A percentile compares a stretch with the other conserved stretches of the same genome.
These are phyloP conservation scores for Podarcis siculus DNA, from an alignment of 2,797 vertebrate genomes.

Conservation along the genomic window DNA sequence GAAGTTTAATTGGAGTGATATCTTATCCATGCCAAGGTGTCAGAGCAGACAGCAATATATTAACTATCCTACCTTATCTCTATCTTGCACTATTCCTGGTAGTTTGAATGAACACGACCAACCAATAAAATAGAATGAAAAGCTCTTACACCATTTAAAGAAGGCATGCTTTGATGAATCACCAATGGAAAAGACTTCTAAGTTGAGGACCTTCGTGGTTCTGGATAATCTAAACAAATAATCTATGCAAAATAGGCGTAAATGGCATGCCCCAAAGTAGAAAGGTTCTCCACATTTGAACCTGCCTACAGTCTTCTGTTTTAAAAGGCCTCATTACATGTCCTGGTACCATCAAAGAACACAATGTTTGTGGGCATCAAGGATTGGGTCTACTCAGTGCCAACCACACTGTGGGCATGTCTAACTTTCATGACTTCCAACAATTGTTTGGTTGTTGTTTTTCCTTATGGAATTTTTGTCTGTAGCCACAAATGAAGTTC, in stretches of 20 bases:
- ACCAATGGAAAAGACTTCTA: not conserved
- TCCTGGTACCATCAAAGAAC: not conserved
- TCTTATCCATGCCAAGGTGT: slow-evolving; percentile 13
- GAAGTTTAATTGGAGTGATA: not conserved
- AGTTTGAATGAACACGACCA: not conserved
- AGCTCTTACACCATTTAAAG: not conserved
- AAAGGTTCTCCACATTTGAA: not conserved
- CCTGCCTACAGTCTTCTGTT: not conserved
- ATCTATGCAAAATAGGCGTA: no score
- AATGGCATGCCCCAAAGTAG: not conserved
- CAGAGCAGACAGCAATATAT: not conserved
- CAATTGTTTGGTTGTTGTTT: not conserved
- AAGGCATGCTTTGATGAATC: not conserved
- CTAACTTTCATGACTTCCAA: no score
- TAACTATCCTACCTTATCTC: not conserved
- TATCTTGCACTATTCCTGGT: not conserved
- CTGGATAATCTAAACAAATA: not conserved
- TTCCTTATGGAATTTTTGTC: not conserved
- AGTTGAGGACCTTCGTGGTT: not conserved
- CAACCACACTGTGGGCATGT: no score
- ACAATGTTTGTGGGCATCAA: not conserved
- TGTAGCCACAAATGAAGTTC: not conserved
- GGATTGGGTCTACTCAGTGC: not conserved
- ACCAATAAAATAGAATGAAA: no score
- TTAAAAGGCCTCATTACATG: not conserved